Evolutionary conservation across 2,797 vertebrate genomes (phyloP).

Genomic region (Cirrhinus mrigala): DNA sequence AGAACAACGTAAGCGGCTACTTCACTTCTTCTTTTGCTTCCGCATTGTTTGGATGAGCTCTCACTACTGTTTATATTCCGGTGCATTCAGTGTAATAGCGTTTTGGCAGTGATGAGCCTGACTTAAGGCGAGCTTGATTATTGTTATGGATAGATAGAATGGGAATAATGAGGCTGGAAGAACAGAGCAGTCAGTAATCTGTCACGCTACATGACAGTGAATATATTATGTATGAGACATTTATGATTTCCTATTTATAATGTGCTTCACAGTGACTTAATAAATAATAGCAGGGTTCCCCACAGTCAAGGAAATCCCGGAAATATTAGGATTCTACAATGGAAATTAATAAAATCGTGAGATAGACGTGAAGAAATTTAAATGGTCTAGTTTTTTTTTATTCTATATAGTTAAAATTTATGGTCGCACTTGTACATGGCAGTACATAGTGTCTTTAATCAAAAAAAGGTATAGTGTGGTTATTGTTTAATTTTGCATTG

Average conservation of each 20-base stretch:
- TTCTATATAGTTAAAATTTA: background rate
- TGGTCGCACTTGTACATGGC: background rate
- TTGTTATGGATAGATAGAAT: background rate
- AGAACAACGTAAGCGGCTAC: constrained; percentile 86
- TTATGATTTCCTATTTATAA: background rate
- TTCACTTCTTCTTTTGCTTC: background rate
- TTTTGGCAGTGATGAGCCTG: background rate
- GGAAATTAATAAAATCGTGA: background rate
- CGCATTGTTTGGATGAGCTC: background rate
- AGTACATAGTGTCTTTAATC: background rate
- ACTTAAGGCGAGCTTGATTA: background rate
- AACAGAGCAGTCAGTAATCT: constrained; percentile 5
- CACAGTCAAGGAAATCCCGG: background rate
- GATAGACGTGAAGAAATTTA: background rate
- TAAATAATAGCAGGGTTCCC: background rate
- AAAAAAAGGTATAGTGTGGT: too few species aligned
- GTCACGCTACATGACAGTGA: background rate
- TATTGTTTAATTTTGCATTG: too few species aligned
- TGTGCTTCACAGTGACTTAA: background rate
- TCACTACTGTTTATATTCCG: constrained; percentile 10
- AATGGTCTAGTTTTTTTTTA: background rate
- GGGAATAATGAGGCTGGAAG: background rate
- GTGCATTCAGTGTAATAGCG: background rate
- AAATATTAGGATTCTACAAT: background rate
- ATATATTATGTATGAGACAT: background rate